Conservation (phyloP, 1,140 invertebrate genomes). For the Caenorhabditis briggsae region DNA sequence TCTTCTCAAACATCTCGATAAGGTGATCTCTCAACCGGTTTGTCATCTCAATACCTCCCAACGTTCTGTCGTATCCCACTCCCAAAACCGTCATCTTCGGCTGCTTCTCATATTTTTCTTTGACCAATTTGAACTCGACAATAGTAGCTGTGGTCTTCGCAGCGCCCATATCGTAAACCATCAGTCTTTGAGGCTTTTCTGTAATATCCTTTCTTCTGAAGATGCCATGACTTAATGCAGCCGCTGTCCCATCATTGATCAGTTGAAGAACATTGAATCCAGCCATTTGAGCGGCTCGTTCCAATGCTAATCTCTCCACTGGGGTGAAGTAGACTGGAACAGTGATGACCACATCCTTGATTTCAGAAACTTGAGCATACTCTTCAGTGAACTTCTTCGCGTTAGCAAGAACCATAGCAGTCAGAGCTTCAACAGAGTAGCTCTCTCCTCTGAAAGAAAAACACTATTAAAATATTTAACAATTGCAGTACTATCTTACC, state of each 20-base stretch:
- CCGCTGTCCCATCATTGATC: constrained; percentile 79
- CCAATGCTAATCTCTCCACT: constrained; percentile 88
- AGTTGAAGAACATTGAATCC: constrained; percentile 87
- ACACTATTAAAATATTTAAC: constrained; percentile 81
- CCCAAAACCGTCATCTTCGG: constrained; percentile 89
- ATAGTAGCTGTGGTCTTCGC: constrained; percentile 91
- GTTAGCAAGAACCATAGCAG: constrained; percentile 77
- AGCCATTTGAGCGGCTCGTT: constrained; percentile 89
- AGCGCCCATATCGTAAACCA: constrained; percentile 99
- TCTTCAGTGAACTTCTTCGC: constrained; percentile 72
- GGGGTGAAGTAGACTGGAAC: constrained; percentile 97
- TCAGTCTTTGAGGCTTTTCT: constrained; percentile 88
- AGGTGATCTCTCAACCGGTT: constrained; percentile 89
- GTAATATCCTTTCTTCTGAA: constrained; percentile 95
- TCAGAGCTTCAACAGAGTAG: constrained; percentile 71
- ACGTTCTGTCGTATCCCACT: constrained; percentile 88
- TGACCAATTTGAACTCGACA: constrained; percentile 86
- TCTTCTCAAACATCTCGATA: constrained; percentile 89
- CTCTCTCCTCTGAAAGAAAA: constrained; percentile 67
- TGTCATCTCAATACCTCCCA: constrained; percentile 94
- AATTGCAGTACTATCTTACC: neutral
- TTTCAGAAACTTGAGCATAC: constrained; percentile 77
- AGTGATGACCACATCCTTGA: constrained; percentile 91
- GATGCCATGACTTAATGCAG: constrained; percentile 98
- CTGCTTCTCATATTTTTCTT: constrained; percentile 82